These are phyloP conservation scores for Acrobasis consociella DNA, from an alignment of 2,888 invertebrate genomes.

Conservation along the genomic window DNA sequence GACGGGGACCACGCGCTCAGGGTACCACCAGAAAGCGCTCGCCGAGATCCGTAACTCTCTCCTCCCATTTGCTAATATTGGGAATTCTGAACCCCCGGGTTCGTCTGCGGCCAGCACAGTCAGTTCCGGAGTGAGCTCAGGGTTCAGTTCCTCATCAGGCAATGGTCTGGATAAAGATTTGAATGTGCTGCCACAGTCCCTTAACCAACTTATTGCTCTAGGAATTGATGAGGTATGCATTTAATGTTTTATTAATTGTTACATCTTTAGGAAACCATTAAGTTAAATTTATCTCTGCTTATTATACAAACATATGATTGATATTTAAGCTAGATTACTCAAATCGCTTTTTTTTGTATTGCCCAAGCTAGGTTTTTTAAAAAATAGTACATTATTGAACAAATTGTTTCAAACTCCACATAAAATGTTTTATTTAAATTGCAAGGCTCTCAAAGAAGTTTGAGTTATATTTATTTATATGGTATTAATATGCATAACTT, in stretches of 20 bases:
- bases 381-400: too few species aligned
- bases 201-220: conserved; percentile 86
- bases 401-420: too few species aligned
- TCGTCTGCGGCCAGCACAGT: conserved; percentile 90
- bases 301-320: neutral
- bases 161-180: conserved; percentile 85
- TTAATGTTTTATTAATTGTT: conserved; percentile 29
- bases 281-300: neutral
- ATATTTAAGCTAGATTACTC: neutral
- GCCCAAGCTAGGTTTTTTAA: too few species aligned
- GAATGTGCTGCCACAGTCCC: conserved; percentile 84
- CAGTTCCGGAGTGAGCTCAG: conserved; percentile 82
- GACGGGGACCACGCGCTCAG: conserved; percentile 86
- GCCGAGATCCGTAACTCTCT: conserved; percentile 93
- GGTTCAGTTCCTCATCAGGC: conserved; percentile 82
- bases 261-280: conserved; percentile 5
- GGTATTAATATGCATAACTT: too few species aligned
- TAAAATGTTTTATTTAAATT: too few species aligned
- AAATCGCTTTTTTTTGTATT: neutral
- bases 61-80: conserved; percentile 89
- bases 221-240: conserved; percentile 88
- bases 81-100: conserved; percentile 84
- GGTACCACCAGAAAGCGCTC: conserved; percentile 93
- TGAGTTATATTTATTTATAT: too few species aligned
- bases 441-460: too few species aligned